These are phyloP conservation scores for Saguinus imperator DNA, from an alignment of 2,113 vertebrate species.

Conservation along the genomic window DNA sequence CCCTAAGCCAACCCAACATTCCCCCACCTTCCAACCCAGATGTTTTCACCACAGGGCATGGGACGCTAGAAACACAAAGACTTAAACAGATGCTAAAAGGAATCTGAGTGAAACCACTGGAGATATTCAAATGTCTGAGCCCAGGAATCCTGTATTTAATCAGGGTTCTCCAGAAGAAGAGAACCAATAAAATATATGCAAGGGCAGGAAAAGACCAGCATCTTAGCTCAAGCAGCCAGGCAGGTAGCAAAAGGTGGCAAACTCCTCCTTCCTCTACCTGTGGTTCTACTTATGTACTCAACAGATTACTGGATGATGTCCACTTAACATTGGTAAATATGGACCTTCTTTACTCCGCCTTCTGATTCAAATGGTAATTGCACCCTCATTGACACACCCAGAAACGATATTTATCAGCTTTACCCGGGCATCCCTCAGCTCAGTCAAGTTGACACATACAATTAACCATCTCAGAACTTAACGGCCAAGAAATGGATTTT, in stretches of 20 bases:
- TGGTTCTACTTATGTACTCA: not conserved
- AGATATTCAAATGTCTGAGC: not conserved
- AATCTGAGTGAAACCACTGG: not conserved
- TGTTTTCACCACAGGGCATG: not conserved
- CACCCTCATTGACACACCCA: not conserved
- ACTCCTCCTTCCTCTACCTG: not conserved
- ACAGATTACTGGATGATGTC: not conserved
- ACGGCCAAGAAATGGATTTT: not conserved
- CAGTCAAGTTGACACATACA: not conserved
- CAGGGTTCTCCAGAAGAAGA: not conserved
- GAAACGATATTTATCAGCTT: not conserved
- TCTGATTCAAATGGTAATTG: not conserved
- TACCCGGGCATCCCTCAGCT: not conserved
- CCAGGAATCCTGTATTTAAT: not conserved
- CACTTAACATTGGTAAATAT: rapidly evolving
- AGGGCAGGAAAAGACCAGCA: not conserved
- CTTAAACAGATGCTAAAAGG: not conserved
- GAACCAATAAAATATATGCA: not conserved
- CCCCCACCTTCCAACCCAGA: rapidly evolving
- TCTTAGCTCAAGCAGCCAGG: not conserved
- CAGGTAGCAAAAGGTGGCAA: not conserved
- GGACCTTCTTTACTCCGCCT: not conserved
- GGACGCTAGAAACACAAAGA: not conserved
- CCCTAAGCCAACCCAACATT: too few relatives aligned
- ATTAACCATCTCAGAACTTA: not conserved